Evolutionary conservation across 2,888 invertebrate genomes (phyloP).

Genomic region (Idaea dimidiata): DNA sequence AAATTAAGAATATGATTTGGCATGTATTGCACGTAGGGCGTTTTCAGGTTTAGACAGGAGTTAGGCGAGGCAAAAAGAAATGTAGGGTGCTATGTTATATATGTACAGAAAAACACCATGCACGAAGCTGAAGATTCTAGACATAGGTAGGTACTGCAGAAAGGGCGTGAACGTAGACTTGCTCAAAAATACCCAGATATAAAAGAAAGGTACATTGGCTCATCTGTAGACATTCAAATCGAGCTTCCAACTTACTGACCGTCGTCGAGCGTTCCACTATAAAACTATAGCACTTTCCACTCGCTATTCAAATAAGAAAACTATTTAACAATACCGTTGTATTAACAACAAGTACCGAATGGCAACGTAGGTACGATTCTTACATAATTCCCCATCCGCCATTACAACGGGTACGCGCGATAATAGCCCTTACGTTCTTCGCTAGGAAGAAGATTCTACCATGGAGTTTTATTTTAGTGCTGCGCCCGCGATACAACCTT

Average conservation of each 20-base stretch:
- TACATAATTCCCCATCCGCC: slow-evolving; percentile 74
- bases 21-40: not conserved
- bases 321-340: slow-evolving; percentile 12
- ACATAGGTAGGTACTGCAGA: not conserved
- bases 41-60: not conserved
- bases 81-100: not conserved
- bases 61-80: not conserved
- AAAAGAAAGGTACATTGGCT: not conserved
- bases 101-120: not conserved
- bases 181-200: not conserved
- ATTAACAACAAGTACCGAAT: slow-evolving; percentile 58
- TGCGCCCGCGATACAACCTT: slow-evolving; percentile 78
- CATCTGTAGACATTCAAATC: not conserved
- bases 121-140: not conserved
- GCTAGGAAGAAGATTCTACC: slow-evolving; percentile 41
- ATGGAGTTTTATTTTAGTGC: slow-evolving; percentile 65
- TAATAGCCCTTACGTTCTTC: slow-evolving; percentile 51
- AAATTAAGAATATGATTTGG: not conserved
- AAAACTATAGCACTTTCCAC: not conserved
- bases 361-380: slow-evolving; percentile 41
- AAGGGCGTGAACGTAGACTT: not conserved
- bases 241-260: not conserved
- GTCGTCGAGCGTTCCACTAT: not conserved
- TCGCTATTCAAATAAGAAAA: not conserved
- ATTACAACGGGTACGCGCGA: slow-evolving; percentile 56